A percentile compares a stretch with the other conserved stretches of the same genome.
Evolutionary conservation across 1,140 invertebrate genomes (phyloP).

Genomic region (Diuraphis noxia): DNA sequence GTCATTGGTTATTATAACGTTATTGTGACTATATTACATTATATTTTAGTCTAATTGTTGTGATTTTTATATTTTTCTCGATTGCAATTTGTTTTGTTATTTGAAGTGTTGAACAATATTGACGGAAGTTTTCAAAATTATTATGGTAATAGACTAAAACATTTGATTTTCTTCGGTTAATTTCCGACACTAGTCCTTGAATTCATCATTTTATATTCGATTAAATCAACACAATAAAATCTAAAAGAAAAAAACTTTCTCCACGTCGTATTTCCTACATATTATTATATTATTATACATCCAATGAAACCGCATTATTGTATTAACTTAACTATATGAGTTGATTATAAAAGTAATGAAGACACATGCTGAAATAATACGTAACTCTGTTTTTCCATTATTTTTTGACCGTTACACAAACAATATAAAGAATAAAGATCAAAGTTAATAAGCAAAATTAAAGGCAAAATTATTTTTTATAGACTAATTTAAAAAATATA

Average conservation of each 20-base stretch:
- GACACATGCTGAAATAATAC: neutral
- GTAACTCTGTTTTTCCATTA: neutral
- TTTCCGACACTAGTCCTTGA: neutral
- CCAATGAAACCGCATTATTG: neutral
- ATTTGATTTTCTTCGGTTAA: neutral
- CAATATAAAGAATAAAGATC: neutral
- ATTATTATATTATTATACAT: neutral
- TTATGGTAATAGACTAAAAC: neutral
- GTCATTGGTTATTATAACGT: neutral
- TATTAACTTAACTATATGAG: neutral
- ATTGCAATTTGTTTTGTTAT: neutral
- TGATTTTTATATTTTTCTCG: constrained; percentile 31
- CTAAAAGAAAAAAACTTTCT: constrained; percentile 30
- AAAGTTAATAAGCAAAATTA: neutral
- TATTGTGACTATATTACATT: too few species aligned
- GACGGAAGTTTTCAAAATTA: constrained; percentile 33
- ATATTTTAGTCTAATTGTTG: constrained; percentile 11
- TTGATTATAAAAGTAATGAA: constrained; percentile 23
- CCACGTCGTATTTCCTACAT: neutral
- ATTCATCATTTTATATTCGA: neutral
- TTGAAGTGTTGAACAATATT: neutral
- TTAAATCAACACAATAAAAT: constrained; percentile 20
- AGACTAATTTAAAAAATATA: neutral
- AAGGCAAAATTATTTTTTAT: neutral
- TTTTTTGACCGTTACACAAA: neutral